These are phyloP conservation scores for Myioborus miniatus DNA, from an alignment of 2,797 vertebrate species.

Conservation along the genomic window DNA sequence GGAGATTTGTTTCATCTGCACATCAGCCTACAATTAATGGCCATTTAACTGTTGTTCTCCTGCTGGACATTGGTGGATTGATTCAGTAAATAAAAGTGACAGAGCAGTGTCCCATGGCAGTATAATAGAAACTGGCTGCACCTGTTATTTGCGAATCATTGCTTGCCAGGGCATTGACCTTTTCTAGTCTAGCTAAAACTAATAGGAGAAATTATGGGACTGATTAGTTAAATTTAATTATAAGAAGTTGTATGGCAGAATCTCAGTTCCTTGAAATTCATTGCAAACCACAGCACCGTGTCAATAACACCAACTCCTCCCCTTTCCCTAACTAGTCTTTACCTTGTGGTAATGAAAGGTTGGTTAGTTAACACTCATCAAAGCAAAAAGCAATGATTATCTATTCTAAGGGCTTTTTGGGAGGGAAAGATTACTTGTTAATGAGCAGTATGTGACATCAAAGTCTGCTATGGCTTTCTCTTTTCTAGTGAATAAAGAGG, in stretches of 20 bases:
- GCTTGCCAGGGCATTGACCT: constrained; percentile 78
- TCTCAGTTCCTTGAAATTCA: constrained; percentile 20
- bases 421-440: not conserved
- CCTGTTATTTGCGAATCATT: constrained; percentile 83
- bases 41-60: constrained; percentile 83
- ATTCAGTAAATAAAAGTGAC: constrained; percentile 86
- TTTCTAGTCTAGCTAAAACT: constrained; percentile 75
- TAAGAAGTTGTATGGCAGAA: constrained; percentile 19
- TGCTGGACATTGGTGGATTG: constrained; percentile 84
- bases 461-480: not conserved
- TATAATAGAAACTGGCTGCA: constrained; percentile 76
- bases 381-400: not conserved
- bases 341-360: not conserved
- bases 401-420: not conserved
- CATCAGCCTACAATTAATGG: constrained; percentile 84
- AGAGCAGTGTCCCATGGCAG: constrained; percentile 75
- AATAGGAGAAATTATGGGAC: constrained; percentile 73
- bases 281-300: not conserved
- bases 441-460: not conserved
- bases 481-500: not conserved
- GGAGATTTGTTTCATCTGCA: constrained; percentile 83
- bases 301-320: not conserved
- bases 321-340: not conserved
- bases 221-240: constrained; percentile 66
- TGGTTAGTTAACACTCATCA: not conserved